Base-by-base conservation (phyloP, 2,888 invertebrate species). In the Limnephilus lunatus region DNA sequence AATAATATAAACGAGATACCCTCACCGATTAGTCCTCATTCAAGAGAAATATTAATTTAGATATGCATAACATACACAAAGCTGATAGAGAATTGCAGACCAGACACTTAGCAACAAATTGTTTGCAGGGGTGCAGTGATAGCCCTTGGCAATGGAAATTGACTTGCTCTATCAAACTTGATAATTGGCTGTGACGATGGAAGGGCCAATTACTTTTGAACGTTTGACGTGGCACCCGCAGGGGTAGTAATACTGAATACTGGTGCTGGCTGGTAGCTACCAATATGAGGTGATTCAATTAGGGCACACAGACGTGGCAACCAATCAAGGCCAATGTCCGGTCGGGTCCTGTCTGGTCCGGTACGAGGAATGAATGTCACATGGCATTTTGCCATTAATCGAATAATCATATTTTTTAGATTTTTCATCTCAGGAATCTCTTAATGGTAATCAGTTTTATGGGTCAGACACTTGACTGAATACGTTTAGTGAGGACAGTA, bases 321-420 rank as follows among this genome's bases (percentile, higher is more conserved):
- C 90, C 90, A 83, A 90, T 90, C 90, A 83, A 14, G 48, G 90
- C 39, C 44, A 82, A 90, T 90, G 81, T 90, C 90, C 90, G 90
- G 83, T 83, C 48, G 30, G 82, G 44, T 25, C 19, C 48, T 0
- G 53, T 53, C 53, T 4, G 53, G 4, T 15, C 3, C 53, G 19
- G 44, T n/a, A 39, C 12, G 44, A 15, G 39, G 80, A 31, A 80
- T 30, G 80, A 31, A 80, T 30, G 25, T 88, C 25, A 30, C 44
- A 30, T 53, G 30, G 30, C 30, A 53, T 53, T 86, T n/a, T 44
- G 30, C 25, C 3, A 44, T n/a, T 44, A 53, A 68, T 31, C 68
- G 68, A 68, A 53, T 88, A n/a, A 19, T 83, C 32, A 83, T 11
- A 83, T 19, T 32, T 25, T n/a, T 83, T 35, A 0, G n/a, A 25